phyloP scores from a whole-genome alignment of 2,797 vertebrate species.

The Leuciscus waleckii region DNA sequence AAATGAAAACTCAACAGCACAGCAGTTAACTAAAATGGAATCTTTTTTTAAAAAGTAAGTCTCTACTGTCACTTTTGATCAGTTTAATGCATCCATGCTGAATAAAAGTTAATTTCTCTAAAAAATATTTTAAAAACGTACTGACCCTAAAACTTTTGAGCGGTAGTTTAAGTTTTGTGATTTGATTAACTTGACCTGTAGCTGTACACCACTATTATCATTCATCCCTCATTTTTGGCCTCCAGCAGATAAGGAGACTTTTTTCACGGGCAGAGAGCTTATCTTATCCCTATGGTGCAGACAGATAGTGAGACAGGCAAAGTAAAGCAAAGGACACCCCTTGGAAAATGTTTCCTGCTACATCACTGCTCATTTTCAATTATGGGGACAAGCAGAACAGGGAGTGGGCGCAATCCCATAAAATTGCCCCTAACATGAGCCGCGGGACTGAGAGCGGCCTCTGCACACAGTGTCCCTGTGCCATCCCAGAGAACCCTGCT shows the following conservation, averaged over 20 bases:
- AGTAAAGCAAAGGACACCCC: neutral
- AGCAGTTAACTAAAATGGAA: neutral
- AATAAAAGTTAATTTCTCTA: neutral
- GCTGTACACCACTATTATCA: neutral
- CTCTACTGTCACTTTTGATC: neutral
- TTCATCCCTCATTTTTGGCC: slow-evolving; percentile 3
- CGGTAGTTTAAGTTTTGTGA: neutral
- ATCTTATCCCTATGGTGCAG: slow-evolving; percentile 17
- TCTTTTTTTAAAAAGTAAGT: neutral
- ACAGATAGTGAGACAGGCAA: slow-evolving; percentile 1
- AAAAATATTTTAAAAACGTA: neutral
- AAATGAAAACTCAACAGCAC: neutral
- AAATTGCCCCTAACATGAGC: neutral
- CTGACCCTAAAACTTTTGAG: neutral
- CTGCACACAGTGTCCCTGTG: neutral
- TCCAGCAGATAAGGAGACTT: slow-evolving; percentile 14
- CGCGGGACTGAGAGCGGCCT: neutral
- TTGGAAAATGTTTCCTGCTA: neutral
- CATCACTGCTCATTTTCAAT: neutral
- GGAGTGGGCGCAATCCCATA: neutral
- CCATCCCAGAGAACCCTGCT: neutral
- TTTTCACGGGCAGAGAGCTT: neutral
- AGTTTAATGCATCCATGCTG: neutral
- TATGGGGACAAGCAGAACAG: neutral
- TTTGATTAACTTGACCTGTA: slow-evolving; percentile 27